Evolutionary conservation across 2,113 vertebrate genomes (phyloP), one percentile per base, ranked within the genome.

Genomic region (Pseudopipra pipra): DNA sequence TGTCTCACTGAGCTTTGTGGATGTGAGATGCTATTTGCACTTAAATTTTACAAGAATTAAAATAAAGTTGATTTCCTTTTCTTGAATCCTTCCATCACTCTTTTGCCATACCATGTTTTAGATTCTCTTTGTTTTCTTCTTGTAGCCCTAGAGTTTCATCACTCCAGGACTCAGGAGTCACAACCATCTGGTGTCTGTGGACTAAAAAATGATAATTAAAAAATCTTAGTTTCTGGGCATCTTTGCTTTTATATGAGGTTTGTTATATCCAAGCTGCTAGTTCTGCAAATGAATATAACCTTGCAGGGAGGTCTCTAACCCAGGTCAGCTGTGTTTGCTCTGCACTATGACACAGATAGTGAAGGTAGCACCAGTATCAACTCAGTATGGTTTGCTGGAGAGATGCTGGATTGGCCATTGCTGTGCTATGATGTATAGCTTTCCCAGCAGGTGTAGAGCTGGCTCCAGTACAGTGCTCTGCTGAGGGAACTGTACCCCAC

Each of bases 321-420:
- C 17, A 3, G n/a, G 54, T 43, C 58, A 46, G 55, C 62, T 39
- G n/a, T 8, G 0, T 30, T 49, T 76, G 4, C 21, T 56, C 67
- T 73, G 19, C 18, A 4, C 12, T 9, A 4, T 0, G 0, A 49
- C 25, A 37, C 21, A 27, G 66, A 18, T 1, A 72, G 28, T 2
- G 1, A 58, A 49, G 22, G 19, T 62, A 68, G 47, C 35, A 37
- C 12, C 55, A 43, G 28, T 13, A 22, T 4, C 46, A 43, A 30
- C 1, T 1, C 33, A 43, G 23, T 3, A 23, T 6, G 35, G 3
- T 37, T 67, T 70, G 55, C 24, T 66, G 55, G 47, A 44, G 81
- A 49, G 58, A 5, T 61, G 52, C 52, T 52, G 78, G 61, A 22
- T n/a, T 6, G 5, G 21, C 28, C 61, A 39, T 12, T 22, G 55